phyloP scores from a whole-genome alignment of 2,888 invertebrate genomes.

The Drosophila ezoana region DNA sequence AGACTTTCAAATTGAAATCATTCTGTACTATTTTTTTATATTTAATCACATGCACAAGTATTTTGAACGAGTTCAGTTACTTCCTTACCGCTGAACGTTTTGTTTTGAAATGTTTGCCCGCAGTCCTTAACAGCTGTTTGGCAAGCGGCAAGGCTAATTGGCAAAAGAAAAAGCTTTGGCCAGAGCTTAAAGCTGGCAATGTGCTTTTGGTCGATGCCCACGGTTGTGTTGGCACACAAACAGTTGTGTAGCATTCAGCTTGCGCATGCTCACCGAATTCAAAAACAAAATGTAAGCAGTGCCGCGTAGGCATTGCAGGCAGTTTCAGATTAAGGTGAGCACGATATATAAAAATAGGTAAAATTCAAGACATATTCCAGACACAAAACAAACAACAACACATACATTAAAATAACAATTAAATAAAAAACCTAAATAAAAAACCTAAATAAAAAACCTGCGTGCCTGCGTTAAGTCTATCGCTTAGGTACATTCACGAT shows the following conservation, averaged over 20 bases:
- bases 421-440: too few species aligned
- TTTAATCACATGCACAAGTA: background rate
- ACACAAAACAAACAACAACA: background rate
- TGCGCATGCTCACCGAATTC: background rate
- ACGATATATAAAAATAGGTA: background rate
- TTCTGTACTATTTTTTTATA: background rate
- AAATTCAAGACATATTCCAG: background rate
- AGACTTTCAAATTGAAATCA: background rate
- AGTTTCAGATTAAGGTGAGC: background rate
- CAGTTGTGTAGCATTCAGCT: conserved; percentile 2
- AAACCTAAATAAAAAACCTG: too few species aligned
- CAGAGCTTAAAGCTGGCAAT: conserved; percentile 5
- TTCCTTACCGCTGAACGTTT: conserved; percentile 76
- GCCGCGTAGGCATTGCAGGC: conserved; percentile 9
- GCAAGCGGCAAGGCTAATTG: conserved; percentile 16
- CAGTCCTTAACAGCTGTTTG: conserved; percentile 69
- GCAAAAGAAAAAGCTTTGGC: conserved; percentile 7
- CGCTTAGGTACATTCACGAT: background rate
- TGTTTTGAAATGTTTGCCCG: conserved; percentile 76
- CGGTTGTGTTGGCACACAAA: too few species aligned
- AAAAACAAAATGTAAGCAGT: background rate
- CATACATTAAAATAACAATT: background rate
- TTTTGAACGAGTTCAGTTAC: conserved; percentile 19
- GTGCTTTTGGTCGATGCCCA: conserved; percentile 12
- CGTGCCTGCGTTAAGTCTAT: background rate